phyloP scores from a whole-genome alignment of 2,888 invertebrate genomes.

The Ditula angustiorana region DNA sequence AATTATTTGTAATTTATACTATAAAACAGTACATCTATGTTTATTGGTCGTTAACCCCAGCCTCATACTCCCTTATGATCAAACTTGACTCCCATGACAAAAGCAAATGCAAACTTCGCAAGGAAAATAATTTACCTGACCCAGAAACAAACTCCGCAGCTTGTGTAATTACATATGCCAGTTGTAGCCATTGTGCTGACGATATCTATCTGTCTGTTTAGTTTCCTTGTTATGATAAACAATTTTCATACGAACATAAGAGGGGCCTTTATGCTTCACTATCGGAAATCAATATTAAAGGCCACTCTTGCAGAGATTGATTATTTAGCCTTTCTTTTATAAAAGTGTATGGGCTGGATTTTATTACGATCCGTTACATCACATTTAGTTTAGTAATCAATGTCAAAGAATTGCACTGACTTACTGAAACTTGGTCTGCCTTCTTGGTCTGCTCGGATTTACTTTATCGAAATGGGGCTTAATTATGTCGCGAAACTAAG shows the following conservation, averaged over 20 bases:
- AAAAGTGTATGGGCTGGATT: too few relatives aligned
- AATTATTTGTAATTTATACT: too few relatives aligned
- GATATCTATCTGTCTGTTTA: slow-evolving; percentile 2
- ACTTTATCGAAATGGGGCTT: too few relatives aligned
- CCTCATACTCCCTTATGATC: background rate
- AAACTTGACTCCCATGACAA: slow-evolving; percentile 8
- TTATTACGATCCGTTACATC: too few relatives aligned
- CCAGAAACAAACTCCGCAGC: slow-evolving; percentile 14
- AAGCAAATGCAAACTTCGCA: slow-evolving; percentile 11
- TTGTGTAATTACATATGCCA: slow-evolving; percentile 9
- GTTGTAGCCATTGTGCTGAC: slow-evolving; percentile 11
- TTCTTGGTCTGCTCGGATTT: too few relatives aligned
- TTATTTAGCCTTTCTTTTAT: too few relatives aligned
- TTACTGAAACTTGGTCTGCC: too few relatives aligned
- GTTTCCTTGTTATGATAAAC: slow-evolving; percentile 17
- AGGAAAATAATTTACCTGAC: slow-evolving; percentile 17
- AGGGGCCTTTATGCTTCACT: background rate
- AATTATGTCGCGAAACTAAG: too few relatives aligned
- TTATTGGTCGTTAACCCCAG: background rate
- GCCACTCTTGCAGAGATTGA: too few relatives aligned
- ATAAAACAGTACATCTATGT: background rate
- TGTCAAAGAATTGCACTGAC: too few relatives aligned
- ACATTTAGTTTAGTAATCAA: too few relatives aligned
- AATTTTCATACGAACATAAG: background rate
- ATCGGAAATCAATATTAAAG: too few relatives aligned